phyloP scores from a whole-genome alignment of 2,888 invertebrate species.

The Mechanitis messenoides region DNA sequence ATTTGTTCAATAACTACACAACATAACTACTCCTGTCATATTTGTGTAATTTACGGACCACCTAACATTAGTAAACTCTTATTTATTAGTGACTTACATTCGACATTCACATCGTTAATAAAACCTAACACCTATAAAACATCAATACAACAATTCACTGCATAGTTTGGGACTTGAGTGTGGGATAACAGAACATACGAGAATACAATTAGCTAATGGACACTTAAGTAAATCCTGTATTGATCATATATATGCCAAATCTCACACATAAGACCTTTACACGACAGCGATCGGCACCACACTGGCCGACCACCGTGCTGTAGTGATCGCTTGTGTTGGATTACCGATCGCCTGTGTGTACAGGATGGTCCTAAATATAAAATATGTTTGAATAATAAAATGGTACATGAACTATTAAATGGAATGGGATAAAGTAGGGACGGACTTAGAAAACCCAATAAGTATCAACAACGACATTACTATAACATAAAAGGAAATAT shows the following conservation, averaged over 20 bases:
- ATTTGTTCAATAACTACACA: constrained; percentile 19
- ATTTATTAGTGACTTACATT: constrained; percentile 21
- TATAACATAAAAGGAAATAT: no score
- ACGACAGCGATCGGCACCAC: constrained; percentile 3
- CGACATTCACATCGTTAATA: constrained; percentile 12
- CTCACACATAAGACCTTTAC: constrained; percentile 8
- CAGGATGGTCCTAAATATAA: no score
- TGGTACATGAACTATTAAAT: no score
- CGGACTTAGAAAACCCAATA: no score
- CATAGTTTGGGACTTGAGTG: constrained; percentile 8
- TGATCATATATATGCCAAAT: constrained; percentile 15
- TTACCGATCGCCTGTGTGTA: no score
- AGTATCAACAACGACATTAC: no score
- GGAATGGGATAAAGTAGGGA: no score
- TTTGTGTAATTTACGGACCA: constrained; percentile 23
- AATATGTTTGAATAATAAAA: no score
- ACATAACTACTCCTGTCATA: constrained; percentile 11
- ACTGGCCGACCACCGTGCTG: background rate
- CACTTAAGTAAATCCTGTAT: constrained; percentile 17
- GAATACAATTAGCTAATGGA: constrained; percentile 12
- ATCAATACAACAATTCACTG: constrained; percentile 22
- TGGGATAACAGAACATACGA: constrained; percentile 13
- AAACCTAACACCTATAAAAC: constrained; percentile 20
- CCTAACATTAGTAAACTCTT: constrained; percentile 18
- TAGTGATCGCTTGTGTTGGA: background rate